Percentiles rank a stretch among this genome's conserved stretches.
Conservation (phyloP, 1,140 invertebrate genomes). For the Thaumetopoea pityocampa region DNA sequence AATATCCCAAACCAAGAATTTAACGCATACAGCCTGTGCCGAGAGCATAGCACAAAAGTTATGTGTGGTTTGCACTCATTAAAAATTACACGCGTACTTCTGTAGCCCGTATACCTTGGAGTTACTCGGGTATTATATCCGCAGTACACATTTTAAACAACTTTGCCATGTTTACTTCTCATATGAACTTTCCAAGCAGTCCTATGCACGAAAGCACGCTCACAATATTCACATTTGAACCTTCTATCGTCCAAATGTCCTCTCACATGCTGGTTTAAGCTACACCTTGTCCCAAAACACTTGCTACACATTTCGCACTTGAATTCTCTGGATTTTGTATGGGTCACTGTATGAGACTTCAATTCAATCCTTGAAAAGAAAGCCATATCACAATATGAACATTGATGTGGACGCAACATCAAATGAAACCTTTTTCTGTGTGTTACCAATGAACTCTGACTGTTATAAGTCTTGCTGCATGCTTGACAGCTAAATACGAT, state of each 20-base stretch:
- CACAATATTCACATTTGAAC: conserved; percentile 9
- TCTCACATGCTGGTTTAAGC: conserved; percentile 13
- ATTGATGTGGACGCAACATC: conserved; percentile 18
- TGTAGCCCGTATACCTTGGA: no score
- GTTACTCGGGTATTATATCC: no score
- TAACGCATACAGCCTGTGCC: no score
- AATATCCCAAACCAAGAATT: no score
- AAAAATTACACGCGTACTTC: no score
- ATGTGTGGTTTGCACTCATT: no score
- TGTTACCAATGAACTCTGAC: conserved; percentile 8
- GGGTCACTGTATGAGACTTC: conserved; percentile 49
- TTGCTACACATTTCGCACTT: conserved; percentile 79
- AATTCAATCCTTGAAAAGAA: conserved; percentile 22
- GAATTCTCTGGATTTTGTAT: conserved; percentile 82
- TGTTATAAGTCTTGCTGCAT: conserved; percentile 25
- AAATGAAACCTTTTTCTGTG: conserved; percentile 31
- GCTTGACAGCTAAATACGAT: conserved; percentile 24
- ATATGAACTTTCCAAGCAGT: conserved; percentile 11
- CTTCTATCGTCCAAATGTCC: conserved; percentile 8
- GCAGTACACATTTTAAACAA: no score
- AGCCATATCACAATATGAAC: conserved; percentile 18
- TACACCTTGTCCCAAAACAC: conserved; percentile 65
- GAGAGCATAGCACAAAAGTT: no score
- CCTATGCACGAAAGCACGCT: conserved; percentile 3
- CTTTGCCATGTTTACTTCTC: conserved; percentile 9